Percentiles rank a stretch among this genome's conserved stretches.
Evolutionary conservation across 2,113 vertebrate genomes (phyloP).

Genomic region (Oreochromis spilurus): DNA sequence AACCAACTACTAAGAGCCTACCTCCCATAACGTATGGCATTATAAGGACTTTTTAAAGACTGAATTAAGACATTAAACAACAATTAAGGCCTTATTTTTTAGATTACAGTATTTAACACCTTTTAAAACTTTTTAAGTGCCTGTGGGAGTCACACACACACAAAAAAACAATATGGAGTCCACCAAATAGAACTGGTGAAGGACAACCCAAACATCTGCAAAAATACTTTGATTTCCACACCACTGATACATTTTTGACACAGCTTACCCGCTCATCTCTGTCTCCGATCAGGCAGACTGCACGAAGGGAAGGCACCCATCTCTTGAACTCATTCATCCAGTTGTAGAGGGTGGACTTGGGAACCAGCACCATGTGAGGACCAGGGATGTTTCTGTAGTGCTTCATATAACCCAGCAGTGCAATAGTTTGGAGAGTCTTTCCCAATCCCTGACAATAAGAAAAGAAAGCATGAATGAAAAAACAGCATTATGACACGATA

Average conservation of each 20-base stretch:
- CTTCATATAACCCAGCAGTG: slow-evolving; percentile 98
- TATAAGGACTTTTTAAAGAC: background rate
- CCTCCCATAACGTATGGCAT: background rate
- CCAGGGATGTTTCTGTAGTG: slow-evolving; percentile 98
- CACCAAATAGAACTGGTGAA: background rate
- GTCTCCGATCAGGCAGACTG: slow-evolving; percentile 93
- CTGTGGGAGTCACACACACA: background rate
- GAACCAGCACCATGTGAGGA: slow-evolving; percentile 98
- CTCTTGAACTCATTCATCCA: slow-evolving; percentile 99
- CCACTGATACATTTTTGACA: background rate
- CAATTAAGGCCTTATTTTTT: background rate
- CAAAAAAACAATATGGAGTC: background rate
- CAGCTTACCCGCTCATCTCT: slow-evolving; percentile 85
- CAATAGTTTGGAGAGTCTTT: slow-evolving; percentile 97
- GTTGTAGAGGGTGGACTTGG: slow-evolving; percentile 98
- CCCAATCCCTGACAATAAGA: slow-evolving; percentile 82
- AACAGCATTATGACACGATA: background rate
- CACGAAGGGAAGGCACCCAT: slow-evolving; percentile 97
- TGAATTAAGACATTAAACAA: background rate
- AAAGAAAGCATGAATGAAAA: background rate
- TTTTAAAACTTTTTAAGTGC: background rate
- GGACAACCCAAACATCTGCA: background rate
- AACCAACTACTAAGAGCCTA: background rate
- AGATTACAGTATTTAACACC: background rate
- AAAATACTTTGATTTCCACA: background rate